These are phyloP conservation scores for Eublepharis macularius DNA, from an alignment of 2,113 vertebrate genomes.

Conservation along the genomic window DNA sequence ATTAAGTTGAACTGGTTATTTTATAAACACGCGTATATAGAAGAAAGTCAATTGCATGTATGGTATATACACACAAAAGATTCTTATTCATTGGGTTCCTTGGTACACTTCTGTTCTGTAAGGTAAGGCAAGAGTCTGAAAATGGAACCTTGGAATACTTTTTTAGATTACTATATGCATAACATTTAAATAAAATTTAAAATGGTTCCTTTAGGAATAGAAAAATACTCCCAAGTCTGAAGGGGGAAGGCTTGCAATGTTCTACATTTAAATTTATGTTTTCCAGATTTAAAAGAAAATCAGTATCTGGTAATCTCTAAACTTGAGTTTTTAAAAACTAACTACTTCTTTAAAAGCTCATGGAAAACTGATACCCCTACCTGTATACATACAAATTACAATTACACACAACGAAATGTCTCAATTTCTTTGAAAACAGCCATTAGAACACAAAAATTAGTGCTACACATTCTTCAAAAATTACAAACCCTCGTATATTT, in stretches of 20 bases:
- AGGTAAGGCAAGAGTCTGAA: constrained; percentile 57
- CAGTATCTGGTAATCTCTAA: constrained; percentile 15
- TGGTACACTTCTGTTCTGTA: constrained; percentile 39
- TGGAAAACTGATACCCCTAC: constrained; percentile 36
- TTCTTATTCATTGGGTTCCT: constrained; percentile 31
- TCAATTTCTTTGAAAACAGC: neutral
- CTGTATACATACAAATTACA: constrained; percentile 19
- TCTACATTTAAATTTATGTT: constrained; percentile 13
- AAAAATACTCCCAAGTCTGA: constrained; percentile 32
- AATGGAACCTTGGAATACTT: constrained; percentile 59
- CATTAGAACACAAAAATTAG: constrained; percentile 14
- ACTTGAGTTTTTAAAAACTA: constrained; percentile 33
- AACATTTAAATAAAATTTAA: constrained; percentile 57
- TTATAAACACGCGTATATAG: constrained; percentile 23
- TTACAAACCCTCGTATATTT: constrained; percentile 43
- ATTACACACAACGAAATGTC: neutral
- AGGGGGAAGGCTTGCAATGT: neutral
- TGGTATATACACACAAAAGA: constrained; percentile 15
- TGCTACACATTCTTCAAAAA: constrained; percentile 26
- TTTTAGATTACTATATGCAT: constrained; percentile 57
- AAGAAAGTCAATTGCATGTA: constrained; percentile 6
- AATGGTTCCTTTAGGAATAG: constrained; percentile 55
- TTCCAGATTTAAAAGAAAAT: constrained; percentile 38
- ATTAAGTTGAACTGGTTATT: neutral
- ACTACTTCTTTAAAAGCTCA: constrained; percentile 28